phyloP scores from a whole-genome alignment of 2,888 invertebrate genomes.

The Chirona hameri region DNA sequence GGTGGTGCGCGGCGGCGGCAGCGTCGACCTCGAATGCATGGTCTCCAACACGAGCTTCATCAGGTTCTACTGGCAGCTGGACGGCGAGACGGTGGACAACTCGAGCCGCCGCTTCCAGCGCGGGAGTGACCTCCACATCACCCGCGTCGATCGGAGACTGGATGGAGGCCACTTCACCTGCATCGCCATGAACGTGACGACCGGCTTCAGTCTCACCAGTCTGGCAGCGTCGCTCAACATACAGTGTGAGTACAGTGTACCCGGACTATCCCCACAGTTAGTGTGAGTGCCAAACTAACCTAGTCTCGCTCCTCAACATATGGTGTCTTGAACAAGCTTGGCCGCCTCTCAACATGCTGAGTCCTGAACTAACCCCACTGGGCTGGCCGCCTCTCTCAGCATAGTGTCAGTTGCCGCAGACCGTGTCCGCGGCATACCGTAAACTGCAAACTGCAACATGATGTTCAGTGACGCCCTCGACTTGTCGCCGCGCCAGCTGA shows the following conservation, averaged over 20 bases:
- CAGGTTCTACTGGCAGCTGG: slow-evolving; percentile 49
- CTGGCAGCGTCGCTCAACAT: slow-evolving; percentile 60
- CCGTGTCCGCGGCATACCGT: too few species aligned
- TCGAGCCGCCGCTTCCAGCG: slow-evolving; percentile 49
- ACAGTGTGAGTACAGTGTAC: slow-evolving; percentile 59
- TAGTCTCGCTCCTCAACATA: too few species aligned
- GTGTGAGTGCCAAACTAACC: too few species aligned
- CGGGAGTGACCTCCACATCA: slow-evolving; percentile 55
- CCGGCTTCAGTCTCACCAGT: slow-evolving; percentile 56
- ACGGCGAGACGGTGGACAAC: slow-evolving; percentile 46
- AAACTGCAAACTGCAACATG: too few species aligned
- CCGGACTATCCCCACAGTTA: too few species aligned
- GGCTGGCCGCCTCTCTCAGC: slow-evolving; percentile 38
- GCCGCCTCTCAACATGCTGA: too few species aligned
- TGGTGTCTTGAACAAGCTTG: too few species aligned
- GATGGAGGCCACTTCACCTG: slow-evolving; percentile 59
- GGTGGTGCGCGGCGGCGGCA: slow-evolving; percentile 43
- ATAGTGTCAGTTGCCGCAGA: not conserved
- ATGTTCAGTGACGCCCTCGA: too few species aligned
- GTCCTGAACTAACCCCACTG: too few species aligned
- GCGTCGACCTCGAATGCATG: slow-evolving; percentile 44
- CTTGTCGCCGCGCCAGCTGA: too few species aligned
- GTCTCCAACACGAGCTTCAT: slow-evolving; percentile 43
- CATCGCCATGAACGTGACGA: slow-evolving; percentile 53
- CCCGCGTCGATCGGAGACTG: slow-evolving; percentile 54